Conservation (phyloP, 2,888 invertebrate species). For the Bibio marci region DNA sequence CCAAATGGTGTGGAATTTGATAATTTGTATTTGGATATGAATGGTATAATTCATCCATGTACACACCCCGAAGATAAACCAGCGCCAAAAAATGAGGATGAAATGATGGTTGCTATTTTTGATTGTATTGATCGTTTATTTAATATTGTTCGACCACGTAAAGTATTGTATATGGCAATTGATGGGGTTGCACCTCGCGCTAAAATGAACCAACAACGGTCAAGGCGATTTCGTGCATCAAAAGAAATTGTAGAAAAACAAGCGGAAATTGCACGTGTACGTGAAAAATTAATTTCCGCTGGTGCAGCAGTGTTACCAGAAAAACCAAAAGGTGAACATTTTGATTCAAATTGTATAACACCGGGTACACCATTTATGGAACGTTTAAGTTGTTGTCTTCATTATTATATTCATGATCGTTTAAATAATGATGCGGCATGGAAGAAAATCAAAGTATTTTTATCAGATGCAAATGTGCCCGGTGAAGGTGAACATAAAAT, state of each 20-base stretch:
- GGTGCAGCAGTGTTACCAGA: slow-evolving; percentile 68
- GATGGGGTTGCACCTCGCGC: slow-evolving; percentile 98
- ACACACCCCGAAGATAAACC: slow-evolving; percentile 98
- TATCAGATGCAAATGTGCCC: slow-evolving; percentile 98
- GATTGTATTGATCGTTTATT: slow-evolving; percentile 95
- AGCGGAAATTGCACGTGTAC: slow-evolving; percentile 63
- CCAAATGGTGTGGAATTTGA: slow-evolving; percentile 96
- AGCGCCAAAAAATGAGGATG: slow-evolving; percentile 94
- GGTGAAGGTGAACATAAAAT: slow-evolving; percentile 99
- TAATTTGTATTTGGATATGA: slow-evolving; percentile 98
- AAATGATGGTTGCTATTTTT: slow-evolving; percentile 99
- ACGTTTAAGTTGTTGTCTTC: slow-evolving; percentile 60
- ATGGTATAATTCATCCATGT: slow-evolving; percentile 99
- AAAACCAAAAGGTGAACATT: slow-evolving; percentile 83
- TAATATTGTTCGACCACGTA: slow-evolving; percentile 79
- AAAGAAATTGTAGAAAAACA: slow-evolving; percentile 87
- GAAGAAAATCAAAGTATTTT: slow-evolving; percentile 81
- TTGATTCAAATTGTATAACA: slow-evolving; percentile 98
- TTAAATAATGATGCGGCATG: slow-evolving; percentile 91
- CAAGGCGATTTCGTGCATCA: slow-evolving; percentile 88
- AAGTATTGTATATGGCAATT: slow-evolving; percentile 96
- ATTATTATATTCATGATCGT: slow-evolving; percentile 29
- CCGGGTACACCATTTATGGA: slow-evolving; percentile 99
- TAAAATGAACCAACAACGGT: slow-evolving; percentile 99
- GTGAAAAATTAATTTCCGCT: slow-evolving; percentile 51